Percentiles rank a stretch among this genome's conserved stretches.
phyloP scores from a whole-genome alignment of 2,888 invertebrate genomes.

The Rotaria magnacalcarata region DNA sequence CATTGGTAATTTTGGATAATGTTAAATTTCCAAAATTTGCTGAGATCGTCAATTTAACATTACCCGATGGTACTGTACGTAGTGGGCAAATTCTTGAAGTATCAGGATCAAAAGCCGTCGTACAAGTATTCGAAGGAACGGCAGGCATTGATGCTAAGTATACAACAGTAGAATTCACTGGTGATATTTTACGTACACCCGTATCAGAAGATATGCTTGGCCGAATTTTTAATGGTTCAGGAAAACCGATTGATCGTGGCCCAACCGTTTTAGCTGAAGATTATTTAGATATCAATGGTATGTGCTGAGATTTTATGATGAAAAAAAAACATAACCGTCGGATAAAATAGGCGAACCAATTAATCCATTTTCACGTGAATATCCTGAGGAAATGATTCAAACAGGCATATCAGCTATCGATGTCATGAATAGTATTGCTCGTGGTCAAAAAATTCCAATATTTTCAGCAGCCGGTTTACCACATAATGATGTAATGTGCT shows the following conservation, averaged over 20 bases:
- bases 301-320: no score
- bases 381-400: conserved; percentile 99
- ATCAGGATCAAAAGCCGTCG: conserved; percentile 94
- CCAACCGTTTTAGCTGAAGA: conserved; percentile 97
- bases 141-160: conserved; percentile 99
- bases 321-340: no score
- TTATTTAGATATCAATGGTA: conserved; percentile 86
- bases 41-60: conserved; percentile 89
- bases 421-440: conserved; percentile 99
- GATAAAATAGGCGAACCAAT: conserved; percentile 73
- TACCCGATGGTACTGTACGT: conserved; percentile 88
- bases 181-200: conserved; percentile 93
- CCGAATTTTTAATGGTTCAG: conserved; percentile 98
- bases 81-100: conserved; percentile 95
- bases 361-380: conserved; percentile 99
- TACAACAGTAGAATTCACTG: conserved; percentile 97
- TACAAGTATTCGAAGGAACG: conserved; percentile 93
- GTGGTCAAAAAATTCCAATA: conserved; percentile 99
- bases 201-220: conserved; percentile 99
- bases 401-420: conserved; percentile 97
- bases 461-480: conserved; percentile 99
- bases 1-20: conserved; percentile 94
- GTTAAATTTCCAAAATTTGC: conserved; percentile 99
- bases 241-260: conserved; percentile 98
- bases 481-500: conserved; percentile 70